Evolutionary conservation across 64 coral and sea anemone genomes (phyloP).

Genomic region (Catalaphyllia jardinei): DNA sequence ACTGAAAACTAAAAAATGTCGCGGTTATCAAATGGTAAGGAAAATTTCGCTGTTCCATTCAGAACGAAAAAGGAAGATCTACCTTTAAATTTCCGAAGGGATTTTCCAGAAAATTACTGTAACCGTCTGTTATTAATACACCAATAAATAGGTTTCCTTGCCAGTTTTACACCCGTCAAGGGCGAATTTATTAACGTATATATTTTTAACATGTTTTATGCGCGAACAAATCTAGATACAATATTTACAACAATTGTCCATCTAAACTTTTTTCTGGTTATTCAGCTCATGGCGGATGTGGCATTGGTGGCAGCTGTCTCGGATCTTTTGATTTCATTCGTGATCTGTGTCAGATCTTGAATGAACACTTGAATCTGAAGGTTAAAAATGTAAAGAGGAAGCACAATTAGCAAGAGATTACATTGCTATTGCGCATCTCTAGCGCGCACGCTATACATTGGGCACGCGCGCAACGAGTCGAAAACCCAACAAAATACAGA

Average conservation of each 20-base stretch:
- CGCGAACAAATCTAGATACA: background rate
- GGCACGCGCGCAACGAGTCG: too few relatives aligned
- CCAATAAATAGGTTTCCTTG: background rate
- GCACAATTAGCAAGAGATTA: background rate
- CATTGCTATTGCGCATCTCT: too few relatives aligned
- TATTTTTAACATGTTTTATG: background rate
- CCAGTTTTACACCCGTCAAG: background rate
- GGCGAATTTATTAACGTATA: background rate
- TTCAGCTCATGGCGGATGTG: slow-evolving; percentile 34
- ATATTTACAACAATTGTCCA: slow-evolving; percentile 2
- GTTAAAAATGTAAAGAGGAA: background rate
- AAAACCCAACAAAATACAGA: too few relatives aligned
- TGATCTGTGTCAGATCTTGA: slow-evolving; percentile 95
- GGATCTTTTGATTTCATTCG: slow-evolving; percentile 75
- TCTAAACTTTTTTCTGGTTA: background rate
- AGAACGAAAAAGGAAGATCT: too few relatives aligned
- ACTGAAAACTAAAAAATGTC: too few relatives aligned
- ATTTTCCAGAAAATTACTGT: too few relatives aligned
- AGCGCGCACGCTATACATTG: too few relatives aligned
- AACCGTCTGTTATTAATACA: background rate
- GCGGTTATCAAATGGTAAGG: too few relatives aligned
- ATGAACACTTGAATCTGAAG: slow-evolving; percentile 96
- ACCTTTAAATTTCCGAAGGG: too few relatives aligned
- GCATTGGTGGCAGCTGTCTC: slow-evolving; percentile 46
- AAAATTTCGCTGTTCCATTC: too few relatives aligned